Base-by-base conservation (phyloP, 1,140 invertebrate genomes). In the Dinoponera quadriceps region DNA sequence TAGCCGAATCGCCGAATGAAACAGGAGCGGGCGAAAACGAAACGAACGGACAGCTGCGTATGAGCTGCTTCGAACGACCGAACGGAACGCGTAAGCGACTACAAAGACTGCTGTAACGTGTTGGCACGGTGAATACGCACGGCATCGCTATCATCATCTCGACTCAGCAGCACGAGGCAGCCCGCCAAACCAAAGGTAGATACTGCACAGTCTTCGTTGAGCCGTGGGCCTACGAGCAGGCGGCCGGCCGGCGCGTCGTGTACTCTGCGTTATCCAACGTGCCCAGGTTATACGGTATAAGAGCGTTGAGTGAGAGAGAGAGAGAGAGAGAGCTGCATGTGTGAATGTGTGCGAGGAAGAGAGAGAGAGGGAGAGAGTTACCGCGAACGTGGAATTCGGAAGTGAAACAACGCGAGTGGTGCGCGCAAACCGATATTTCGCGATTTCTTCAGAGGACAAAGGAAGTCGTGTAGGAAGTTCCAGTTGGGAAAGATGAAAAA, bases 161-260 rank as follows among this genome's bases (percentile, higher is more conserved):
- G 11, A 92, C 93, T 92, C 93, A 93, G 88, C 93, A 94, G 89
- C 93, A 94, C 93, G 91, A 91, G 90, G 89, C 91, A 92, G 92
- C 91, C 92, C 92, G 93, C 91, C 84, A 85, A 94, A 93, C 94
- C 93, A 94, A 94, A 94, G 93, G 93, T 94, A 78, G 22, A 78
- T 51, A 66, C 2, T 33, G 29, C 5, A 93, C 85, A 78, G 86
- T 83, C 83, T 85, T 75, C 63, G 69, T 80, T 71, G 49, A 44
- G 80, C 75, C 54, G 60, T 78, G 54, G 51, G n/a, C 57, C 29
- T 60, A 25, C 54, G 68, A 57, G 66, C 22, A n/a, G n/a, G n/a
- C n/a, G 38, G 65, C 59, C 51, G 57, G 54, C 48, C 54, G 49
- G 29, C 68, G 59, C 27, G 68, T 18, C 20, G 49, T 22, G 51